Percentiles rank a stretch among this genome's conserved stretches.
phyloP scores from a whole-genome alignment of 2,797 vertebrate species.

The Oreochromis mossambicus region DNA sequence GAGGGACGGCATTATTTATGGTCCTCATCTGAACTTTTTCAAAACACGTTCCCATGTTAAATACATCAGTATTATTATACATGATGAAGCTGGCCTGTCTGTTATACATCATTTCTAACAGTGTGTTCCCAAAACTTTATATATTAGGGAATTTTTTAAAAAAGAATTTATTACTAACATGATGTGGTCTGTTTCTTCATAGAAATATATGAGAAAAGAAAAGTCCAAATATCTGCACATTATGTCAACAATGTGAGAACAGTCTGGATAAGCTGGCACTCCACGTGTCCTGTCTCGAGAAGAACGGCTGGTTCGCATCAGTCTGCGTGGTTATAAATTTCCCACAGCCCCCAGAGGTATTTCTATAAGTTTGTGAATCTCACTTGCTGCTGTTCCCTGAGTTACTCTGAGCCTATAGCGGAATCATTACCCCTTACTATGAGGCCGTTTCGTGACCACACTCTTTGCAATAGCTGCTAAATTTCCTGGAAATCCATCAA shows the following conservation, averaged over 20 bases:
- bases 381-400: conserved; percentile 11
- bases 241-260: conserved; percentile 26
- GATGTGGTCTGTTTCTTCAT: background rate
- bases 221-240: background rate
- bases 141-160: background rate
- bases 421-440: background rate
- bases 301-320: conserved; percentile 12
- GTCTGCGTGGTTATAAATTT: conserved; percentile 28
- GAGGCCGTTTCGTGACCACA: background rate
- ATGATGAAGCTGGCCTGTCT: background rate
- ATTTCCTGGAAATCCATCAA: background rate
- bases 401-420: background rate
- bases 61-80: conserved; percentile 16
- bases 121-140: background rate
- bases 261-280: background rate
- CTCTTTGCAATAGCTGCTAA: background rate
- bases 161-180: background rate
- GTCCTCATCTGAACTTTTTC: background rate
- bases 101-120: background rate
- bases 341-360: conserved; percentile 48
- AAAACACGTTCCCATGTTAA: conserved; percentile 22
- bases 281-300: background rate
- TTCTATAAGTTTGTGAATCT: conserved; percentile 32
- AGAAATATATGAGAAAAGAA: background rate
- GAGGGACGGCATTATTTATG: background rate